Conservation (phyloP, 2,797 vertebrate species). For the Pristis pectinata region DNA sequence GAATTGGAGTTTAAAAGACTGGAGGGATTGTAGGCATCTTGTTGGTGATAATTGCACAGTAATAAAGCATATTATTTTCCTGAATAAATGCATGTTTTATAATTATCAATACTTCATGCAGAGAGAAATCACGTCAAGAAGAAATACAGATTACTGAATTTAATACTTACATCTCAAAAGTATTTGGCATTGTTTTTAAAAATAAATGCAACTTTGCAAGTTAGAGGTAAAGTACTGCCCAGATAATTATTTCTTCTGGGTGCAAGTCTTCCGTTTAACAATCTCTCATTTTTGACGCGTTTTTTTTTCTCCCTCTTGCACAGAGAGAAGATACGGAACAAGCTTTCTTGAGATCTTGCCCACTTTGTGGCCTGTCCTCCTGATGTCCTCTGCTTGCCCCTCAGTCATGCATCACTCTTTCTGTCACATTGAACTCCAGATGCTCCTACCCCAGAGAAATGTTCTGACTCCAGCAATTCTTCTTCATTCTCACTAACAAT, state of each 20-base stretch:
- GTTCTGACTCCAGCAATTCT: constrained; percentile 86
- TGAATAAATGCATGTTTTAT: constrained; percentile 4
- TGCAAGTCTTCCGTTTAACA: not conserved
- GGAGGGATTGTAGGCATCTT: not conserved
- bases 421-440: constrained; percentile 99
- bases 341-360: constrained; percentile 58
- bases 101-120: not conserved
- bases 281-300: not conserved
- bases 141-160: not conserved
- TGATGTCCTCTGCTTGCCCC: constrained; percentile 88
- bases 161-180: not conserved
- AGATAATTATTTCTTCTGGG: not conserved
- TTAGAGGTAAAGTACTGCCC: not conserved
- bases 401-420: constrained; percentile 93
- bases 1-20: not conserved
- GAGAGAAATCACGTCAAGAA: not conserved
- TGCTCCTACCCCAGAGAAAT: constrained; percentile 92
- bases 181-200: not conserved
- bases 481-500: constrained; percentile 99
- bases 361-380: constrained; percentile 86
- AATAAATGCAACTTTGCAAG: not conserved
- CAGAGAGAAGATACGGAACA: constrained; percentile 48
- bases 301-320: constrained; percentile 44
- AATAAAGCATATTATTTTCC: not conserved
- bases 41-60: not conserved